Evolutionary conservation across 2,888 invertebrate species (phyloP), one percentile per base, ranked within the genome.

Genomic region (Epirrhoe tristata): DNA sequence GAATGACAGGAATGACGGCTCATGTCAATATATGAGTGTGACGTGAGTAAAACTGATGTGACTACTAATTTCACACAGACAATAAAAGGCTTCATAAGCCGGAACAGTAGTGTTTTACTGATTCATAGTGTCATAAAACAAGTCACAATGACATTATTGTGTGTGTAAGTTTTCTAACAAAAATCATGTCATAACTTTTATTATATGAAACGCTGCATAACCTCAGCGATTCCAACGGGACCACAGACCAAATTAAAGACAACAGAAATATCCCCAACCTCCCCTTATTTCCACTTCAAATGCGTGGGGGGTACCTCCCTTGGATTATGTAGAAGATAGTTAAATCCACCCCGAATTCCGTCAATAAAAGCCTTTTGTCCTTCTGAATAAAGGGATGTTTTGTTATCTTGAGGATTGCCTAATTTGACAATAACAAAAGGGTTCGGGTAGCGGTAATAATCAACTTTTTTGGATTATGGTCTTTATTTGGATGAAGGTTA

Each of bases 331-430:
- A 74, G 85, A 91, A 92, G 92, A 93, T 93, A 93, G 93, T 93
- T 91, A 92, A 83, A 82, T 89, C 89, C 82, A 73, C 84, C 90
- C 89, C 87, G 89, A 89, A 91, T 92, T 90, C 85, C 76, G 89
- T 91, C 91, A 91, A 92, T 93, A 91, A 90, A 85, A 87, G 87
- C 85, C 87, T 88, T 88, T 91, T 92, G 91, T 91, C 88, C 90
- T 85, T 87, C 83, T 77, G 63, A 66, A 82, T 78, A 88, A 91
- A 91, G 90, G 93, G 90, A 82, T 91, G 89, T 91, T 92, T 92
- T 93, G 93, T 93, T 93, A 93, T 93, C 93, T 93, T 93, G 93
- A 93, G 93, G 90, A 93, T 91, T 90, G 93, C 86, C 91, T 93
- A 93, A 93, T 93, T 93, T 93, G 93, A 91, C 91, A 93, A 92